Conservation (phyloP, 2,888 invertebrate species). For the Heliconius aoede region DNA sequence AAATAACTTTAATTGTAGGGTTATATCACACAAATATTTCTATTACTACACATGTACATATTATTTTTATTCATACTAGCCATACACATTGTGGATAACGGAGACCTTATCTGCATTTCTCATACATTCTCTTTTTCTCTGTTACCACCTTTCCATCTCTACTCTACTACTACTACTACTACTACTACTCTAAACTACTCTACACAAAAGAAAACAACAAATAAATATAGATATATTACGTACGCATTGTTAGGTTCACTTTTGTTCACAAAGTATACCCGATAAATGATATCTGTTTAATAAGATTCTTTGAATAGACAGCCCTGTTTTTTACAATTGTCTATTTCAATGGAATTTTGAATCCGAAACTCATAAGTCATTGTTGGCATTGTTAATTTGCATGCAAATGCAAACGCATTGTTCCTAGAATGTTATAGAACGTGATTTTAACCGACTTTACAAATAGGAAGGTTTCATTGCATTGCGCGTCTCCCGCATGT, state of each 20-base stretch:
- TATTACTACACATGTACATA: too few species aligned
- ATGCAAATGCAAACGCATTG: conserved; percentile 1
- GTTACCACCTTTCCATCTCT: too few species aligned
- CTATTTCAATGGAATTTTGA: conserved; percentile 9
- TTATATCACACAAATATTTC: too few species aligned
- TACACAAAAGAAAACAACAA: too few species aligned
- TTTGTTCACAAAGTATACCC: conserved; percentile 4
- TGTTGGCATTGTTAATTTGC: not conserved
- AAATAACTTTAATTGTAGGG: too few species aligned
- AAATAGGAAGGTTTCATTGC: conserved; percentile 6
- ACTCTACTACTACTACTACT: too few species aligned
- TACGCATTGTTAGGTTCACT: conserved; percentile 1
- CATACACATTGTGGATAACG: too few species aligned
- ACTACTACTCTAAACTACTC: too few species aligned
- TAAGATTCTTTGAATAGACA: not conserved
- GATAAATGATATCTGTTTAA: not conserved
- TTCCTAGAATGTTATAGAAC: not conserved
- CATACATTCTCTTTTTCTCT: too few species aligned
- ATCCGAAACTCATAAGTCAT: not conserved
- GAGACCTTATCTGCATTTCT: too few species aligned
- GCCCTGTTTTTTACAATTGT: not conserved
- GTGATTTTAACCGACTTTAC: not conserved
- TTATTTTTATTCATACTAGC: too few species aligned
- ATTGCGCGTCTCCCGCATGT: not conserved
- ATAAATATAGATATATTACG: not conserved